Conservation (phyloP, 2,888 invertebrate genomes). For the Andrena dorsata region DNA sequence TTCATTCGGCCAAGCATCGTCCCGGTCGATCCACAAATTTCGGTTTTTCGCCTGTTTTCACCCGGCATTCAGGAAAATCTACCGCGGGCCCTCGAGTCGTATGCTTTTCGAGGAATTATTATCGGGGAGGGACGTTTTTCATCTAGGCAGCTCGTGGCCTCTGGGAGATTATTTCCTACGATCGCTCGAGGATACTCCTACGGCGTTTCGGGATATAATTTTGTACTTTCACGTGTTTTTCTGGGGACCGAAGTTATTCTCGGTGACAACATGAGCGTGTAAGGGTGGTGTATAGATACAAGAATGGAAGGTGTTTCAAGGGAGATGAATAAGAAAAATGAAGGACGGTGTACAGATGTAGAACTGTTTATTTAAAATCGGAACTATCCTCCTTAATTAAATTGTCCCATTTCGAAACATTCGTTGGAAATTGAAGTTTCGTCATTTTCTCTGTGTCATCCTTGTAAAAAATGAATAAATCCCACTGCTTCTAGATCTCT, state of each 20-base stretch:
- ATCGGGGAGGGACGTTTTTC: not conserved
- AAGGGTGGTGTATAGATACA: not conserved
- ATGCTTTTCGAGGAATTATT: slow-evolving; percentile 11
- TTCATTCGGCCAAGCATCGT: slow-evolving; percentile 65
- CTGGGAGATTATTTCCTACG: not conserved
- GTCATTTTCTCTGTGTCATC: too few relatives aligned
- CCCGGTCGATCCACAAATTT: slow-evolving; percentile 45
- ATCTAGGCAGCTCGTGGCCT: not conserved
- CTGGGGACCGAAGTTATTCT: not conserved
- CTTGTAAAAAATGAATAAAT: too few relatives aligned
- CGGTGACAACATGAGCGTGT: not conserved
- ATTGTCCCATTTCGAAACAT: too few relatives aligned
- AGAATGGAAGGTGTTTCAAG: not conserved
- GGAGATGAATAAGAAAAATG: not conserved
- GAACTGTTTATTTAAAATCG: too few relatives aligned
- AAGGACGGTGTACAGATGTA: not conserved
- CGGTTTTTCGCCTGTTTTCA: slow-evolving; percentile 66
- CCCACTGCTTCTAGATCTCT: too few relatives aligned
- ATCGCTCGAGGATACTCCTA: not conserved
- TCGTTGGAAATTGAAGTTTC: too few relatives aligned
- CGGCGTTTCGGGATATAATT: not conserved
- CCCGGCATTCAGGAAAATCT: slow-evolving; percentile 65
- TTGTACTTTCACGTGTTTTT: not conserved
- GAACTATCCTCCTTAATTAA: too few relatives aligned
- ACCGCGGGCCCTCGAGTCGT: not conserved